Percentiles rank a stretch among this genome's conserved stretches.
These are phyloP conservation scores for Mallateleia sp. DNA, from an alignment of 2,888 invertebrate genomes.

Conservation along the genomic window DNA sequence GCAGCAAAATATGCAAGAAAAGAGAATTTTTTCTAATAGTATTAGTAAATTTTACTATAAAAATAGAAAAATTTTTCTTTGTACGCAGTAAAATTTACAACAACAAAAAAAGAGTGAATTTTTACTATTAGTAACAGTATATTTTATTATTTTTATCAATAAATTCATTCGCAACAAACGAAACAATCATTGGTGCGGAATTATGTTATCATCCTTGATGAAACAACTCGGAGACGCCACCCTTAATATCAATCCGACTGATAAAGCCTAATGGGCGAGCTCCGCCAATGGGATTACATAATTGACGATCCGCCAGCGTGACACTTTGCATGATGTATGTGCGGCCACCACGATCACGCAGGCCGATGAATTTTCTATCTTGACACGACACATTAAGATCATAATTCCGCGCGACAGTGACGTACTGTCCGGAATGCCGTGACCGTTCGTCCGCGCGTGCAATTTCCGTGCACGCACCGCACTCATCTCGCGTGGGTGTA, in stretches of 20 bases:
- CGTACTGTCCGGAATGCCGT: conserved; percentile 85
- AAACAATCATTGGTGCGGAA: too few relatives aligned
- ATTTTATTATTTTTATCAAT: too few relatives aligned
- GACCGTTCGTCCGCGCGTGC: conserved; percentile 69
- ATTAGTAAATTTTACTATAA: too few relatives aligned
- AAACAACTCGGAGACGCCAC: background rate
- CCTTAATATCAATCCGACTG: background rate
- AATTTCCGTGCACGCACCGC: conserved; percentile 54
- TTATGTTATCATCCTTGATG: too few relatives aligned
- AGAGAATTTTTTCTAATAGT: too few relatives aligned
- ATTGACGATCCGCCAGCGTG: conserved; percentile 39
- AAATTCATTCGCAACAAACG: too few relatives aligned
- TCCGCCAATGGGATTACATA: conserved; percentile 20
- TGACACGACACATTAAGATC: conserved; percentile 84
- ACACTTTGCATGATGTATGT: conserved; percentile 31
- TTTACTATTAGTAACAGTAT: too few relatives aligned
- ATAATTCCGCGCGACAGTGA: conserved; percentile 86
- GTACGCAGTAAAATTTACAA: too few relatives aligned
- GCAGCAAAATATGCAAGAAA: too few relatives aligned
- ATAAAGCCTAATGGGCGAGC: too few relatives aligned
- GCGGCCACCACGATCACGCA: conserved; percentile 54
- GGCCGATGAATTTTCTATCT: conserved; percentile 60
- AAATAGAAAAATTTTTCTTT: too few relatives aligned
- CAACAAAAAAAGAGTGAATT: too few relatives aligned
- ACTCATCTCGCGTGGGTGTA: conserved; percentile 79